Evolutionary conservation across 2,113 vertebrate genomes (phyloP).

Genomic region (Ptilorrhoa leucosticta): DNA sequence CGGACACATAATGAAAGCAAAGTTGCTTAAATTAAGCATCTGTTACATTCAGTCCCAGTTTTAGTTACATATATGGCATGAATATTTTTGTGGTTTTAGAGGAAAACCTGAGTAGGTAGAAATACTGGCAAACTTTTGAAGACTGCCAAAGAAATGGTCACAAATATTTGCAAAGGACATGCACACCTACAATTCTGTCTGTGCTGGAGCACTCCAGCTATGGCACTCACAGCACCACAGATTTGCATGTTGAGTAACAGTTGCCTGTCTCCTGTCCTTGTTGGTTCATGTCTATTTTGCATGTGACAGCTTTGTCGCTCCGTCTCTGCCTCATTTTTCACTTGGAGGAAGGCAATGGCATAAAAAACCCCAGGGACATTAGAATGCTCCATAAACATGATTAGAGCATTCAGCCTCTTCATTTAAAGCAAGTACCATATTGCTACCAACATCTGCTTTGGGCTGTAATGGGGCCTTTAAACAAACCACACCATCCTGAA

Average conservation of each 20-base stretch:
- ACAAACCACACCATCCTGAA: not conserved
- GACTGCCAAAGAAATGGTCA: not conserved
- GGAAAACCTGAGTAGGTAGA: not conserved
- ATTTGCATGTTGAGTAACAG: not conserved
- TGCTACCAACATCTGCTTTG: slow-evolving; percentile 17
- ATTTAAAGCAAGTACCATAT: slow-evolving; percentile 25
- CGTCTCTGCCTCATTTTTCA: not conserved
- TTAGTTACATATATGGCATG: not conserved
- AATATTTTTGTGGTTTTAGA: not conserved
- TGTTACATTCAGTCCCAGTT: not conserved
- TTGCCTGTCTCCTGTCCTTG: not conserved
- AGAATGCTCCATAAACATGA: slow-evolving; percentile 21
- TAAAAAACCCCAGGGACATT: slow-evolving; percentile 4
- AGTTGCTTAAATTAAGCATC: slow-evolving; percentile 7
- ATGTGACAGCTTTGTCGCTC: not conserved
- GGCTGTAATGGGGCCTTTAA: not conserved
- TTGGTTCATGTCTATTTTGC: not conserved
- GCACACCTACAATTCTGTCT: not conserved
- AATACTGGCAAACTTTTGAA: not conserved
- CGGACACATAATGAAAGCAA: not conserved
- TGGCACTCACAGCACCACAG: not conserved
- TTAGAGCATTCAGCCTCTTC: slow-evolving; percentile 37
- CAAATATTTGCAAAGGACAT: not conserved
- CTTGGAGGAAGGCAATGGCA: not conserved
- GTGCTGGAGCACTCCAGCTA: not conserved